Evolutionary conservation across 2,888 invertebrate genomes (phyloP), one percentile per base, ranked within the genome.

Genomic region (Synanthedon tipuliformis): DNA sequence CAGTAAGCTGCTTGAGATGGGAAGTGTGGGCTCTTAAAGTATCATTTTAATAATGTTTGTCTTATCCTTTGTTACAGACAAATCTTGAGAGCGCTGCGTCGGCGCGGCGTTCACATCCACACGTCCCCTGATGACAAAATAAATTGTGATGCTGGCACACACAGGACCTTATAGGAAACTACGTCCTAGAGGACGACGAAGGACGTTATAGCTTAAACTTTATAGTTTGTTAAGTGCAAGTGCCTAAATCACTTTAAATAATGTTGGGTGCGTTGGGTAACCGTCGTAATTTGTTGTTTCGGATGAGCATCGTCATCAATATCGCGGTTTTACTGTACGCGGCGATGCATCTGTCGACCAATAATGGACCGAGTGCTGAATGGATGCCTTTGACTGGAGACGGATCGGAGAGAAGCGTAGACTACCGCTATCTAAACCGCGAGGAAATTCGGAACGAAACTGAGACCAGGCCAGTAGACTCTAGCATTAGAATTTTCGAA

Each of bases 281-380:
- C 64, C 81, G 82, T 58, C 90, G 93, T 62, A 93, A 93, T 80
- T 90, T 92, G 88, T 86, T 92, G 79, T 89, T 93, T 74, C 89
- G 92, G 65, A 90, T 92, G 76, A 93, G 93, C 81, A 92, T 93
- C 67, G 89, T 93, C 56, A 90, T 93, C 63, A 93, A 93, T 73
- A 89, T 93, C 59, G 92, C 91, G 62, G 92, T 93, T 53, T 78
- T 93, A 55, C 77, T 93, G 57, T 93, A 93, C 77, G 91, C 92
- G 60, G 92, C 92, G 66, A 89, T 92, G 72, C 92, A 93, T 68
- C 76, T 81, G 55, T 82, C 88, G 16, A 78, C 80, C 48, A 82
- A 61, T 57, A 72, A 64, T 40, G 60, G 68, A 1, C 71, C 73
- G 16, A 75, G 71, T 2, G 71, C 69, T 1, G 84, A 83, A 48